Conservation (phyloP, 2,797 vertebrate genomes). For the Hippoglossus hippoglossus region DNA sequence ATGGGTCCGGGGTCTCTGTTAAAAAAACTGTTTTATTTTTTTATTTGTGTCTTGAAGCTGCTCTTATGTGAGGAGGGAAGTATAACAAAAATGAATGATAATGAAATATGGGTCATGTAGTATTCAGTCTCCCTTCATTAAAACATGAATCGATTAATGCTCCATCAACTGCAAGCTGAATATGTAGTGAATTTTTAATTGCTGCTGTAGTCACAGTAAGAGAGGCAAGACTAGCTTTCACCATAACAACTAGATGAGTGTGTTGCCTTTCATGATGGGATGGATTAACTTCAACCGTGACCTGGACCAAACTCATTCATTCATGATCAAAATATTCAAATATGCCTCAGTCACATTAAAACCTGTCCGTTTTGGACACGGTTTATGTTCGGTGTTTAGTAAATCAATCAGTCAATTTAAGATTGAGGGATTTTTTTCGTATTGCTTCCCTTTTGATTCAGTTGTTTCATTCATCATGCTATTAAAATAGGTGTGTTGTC, state of each 20-base stretch:
- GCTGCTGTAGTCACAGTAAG: not conserved
- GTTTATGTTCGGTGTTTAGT: not conserved
- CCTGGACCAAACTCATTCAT: not conserved
- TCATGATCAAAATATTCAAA: too few species aligned
- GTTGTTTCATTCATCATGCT: not conserved
- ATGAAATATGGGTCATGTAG: not conserved
- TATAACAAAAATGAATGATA: not conserved
- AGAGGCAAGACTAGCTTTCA: not conserved
- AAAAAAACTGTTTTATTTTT: slow-evolving; percentile 1
- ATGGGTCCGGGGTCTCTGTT: slow-evolving; percentile 15
- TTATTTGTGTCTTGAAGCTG: not conserved
- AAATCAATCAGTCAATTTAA: not conserved
- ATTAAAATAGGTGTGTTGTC: too few species aligned
- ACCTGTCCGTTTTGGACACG: not conserved
- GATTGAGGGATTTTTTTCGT: not conserved
- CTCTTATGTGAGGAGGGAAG: not conserved
- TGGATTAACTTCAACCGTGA: slow-evolving; percentile 23
- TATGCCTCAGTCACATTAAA: too few species aligned
- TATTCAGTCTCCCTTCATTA: not conserved
- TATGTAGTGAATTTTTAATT: slow-evolving; percentile 2
- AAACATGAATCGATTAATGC: not conserved
- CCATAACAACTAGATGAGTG: not conserved
- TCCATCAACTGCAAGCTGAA: slow-evolving; percentile 3
- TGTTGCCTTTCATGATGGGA: slow-evolving; percentile 3
- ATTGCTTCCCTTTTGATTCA: not conserved